Evolutionary conservation across 2,797 vertebrate species (phyloP).

Genomic region (Vireo griseus): DNA sequence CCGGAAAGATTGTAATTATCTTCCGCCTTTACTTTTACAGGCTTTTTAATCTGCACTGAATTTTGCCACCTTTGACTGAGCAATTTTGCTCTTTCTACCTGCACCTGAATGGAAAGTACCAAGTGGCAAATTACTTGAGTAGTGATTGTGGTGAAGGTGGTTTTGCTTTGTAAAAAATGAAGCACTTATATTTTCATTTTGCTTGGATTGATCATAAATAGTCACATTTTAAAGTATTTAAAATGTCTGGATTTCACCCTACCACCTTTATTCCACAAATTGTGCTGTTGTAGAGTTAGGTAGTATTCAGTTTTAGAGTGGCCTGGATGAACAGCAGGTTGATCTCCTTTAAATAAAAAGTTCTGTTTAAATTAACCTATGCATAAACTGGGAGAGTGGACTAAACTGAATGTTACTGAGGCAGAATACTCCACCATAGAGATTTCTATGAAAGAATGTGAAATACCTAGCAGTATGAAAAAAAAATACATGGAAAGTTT

Average conservation of each 20-base stretch:
- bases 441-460: not conserved
- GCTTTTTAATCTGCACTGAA: slow-evolving; percentile 13
- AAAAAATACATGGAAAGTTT: not conserved
- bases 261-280: not conserved
- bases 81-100: slow-evolving; percentile 42
- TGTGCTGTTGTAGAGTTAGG: not conserved
- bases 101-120: slow-evolving; percentile 28
- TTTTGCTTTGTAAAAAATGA: slow-evolving; percentile 45
- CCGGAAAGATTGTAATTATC: slow-evolving; percentile 13
- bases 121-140: slow-evolving; percentile 9
- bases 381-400: not conserved
- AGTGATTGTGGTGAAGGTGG: not conserved
- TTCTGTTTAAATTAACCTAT: not conserved
- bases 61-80: slow-evolving; percentile 43
- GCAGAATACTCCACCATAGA: not conserved
- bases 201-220: slow-evolving; percentile 27
- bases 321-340: not conserved
- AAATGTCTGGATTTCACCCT: not conserved
- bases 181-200: slow-evolving; percentile 39
- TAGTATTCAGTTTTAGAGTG: not conserved
- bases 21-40: slow-evolving; percentile 18
- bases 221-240: not conserved
- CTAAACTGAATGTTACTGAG: not conserved
- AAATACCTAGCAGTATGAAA: not conserved
- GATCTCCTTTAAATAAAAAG: not conserved